phyloP scores from a whole-genome alignment of 2,888 invertebrate genomes.

The Lycocerus yunnanus region DNA sequence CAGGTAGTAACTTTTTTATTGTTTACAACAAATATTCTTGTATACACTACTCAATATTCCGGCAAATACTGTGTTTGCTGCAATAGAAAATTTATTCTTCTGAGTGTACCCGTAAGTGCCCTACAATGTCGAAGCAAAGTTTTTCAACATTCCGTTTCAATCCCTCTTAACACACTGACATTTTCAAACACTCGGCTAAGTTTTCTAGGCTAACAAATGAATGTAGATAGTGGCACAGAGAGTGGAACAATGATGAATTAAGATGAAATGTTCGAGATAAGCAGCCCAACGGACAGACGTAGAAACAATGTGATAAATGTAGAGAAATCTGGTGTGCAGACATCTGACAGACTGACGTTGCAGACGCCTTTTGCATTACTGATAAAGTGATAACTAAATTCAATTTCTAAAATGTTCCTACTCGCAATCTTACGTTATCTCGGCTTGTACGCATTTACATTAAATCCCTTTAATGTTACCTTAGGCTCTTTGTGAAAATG shows the following conservation, averaged over 20 bases:
- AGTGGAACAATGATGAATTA: conserved; percentile 46
- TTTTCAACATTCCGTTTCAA: conserved; percentile 1
- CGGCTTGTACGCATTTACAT: neutral
- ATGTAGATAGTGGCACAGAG: conserved; percentile 39
- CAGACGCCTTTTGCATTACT: conserved; percentile 24
- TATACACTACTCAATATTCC: no score
- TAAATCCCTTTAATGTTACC: neutral
- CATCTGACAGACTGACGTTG: conserved; percentile 32
- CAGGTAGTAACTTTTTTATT: no score
- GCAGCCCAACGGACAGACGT: conserved; percentile 35
- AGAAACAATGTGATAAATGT: conserved; percentile 46
- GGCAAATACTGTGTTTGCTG: neutral
- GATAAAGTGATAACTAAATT: conserved; percentile 25
- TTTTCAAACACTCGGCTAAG: conserved; percentile 19
- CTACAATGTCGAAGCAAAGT: neutral
- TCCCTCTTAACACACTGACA: conserved; percentile 11
- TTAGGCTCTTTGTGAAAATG: neutral
- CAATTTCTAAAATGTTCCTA: conserved; percentile 21
- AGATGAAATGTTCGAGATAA: conserved; percentile 45
- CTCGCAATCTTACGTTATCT: neutral
- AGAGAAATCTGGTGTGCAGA: conserved; percentile 36
- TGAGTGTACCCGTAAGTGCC: neutral
- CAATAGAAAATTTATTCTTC: neutral
- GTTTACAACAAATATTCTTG: no score
- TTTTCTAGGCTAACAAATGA: conserved; percentile 39